phyloP scores from a whole-genome alignment of 2,113 vertebrate genomes.

The Poecilia latipinna region DNA sequence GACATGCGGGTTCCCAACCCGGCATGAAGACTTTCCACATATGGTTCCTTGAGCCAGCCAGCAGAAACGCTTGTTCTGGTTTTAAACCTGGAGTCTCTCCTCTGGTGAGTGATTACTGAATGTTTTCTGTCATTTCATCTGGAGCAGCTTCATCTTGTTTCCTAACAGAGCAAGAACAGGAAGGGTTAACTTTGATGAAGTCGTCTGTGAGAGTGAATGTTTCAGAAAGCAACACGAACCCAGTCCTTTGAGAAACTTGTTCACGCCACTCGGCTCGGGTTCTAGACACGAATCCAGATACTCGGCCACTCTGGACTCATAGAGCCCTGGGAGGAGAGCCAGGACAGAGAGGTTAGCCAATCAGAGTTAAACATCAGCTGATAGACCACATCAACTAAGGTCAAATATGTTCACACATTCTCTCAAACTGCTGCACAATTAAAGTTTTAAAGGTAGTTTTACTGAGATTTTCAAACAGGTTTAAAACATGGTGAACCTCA shows the following conservation, averaged over 20 bases:
- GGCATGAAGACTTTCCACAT: conserved; percentile 6
- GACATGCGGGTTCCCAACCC: neutral
- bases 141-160: conserved; percentile 83
- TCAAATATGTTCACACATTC: neutral
- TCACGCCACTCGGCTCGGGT: conserved; percentile 87
- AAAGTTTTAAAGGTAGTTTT: neutral
- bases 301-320: conserved; percentile 90
- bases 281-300: conserved; percentile 89
- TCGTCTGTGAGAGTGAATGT: neutral
- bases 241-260: conserved; percentile 92
- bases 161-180: conserved; percentile 54
- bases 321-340: conserved; percentile 83
- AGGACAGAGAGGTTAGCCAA: neutral
- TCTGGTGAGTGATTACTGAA: neutral
- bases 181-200: conserved; percentile 13
- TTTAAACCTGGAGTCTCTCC: conserved; percentile 23
- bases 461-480: neutral
- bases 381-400: neutral
- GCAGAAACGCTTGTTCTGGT: conserved; percentile 31
- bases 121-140: conserved; percentile 74
- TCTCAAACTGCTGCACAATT: neutral
- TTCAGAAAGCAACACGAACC: conserved; percentile 77
- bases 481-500: neutral
- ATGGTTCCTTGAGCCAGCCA: conserved; percentile 15
- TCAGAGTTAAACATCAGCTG: neutral